A percentile compares a stretch with the other conserved stretches of the same genome.
Evolutionary conservation across 1,140 invertebrate species (phyloP).

Genomic region (Arctopsyche grandis): DNA sequence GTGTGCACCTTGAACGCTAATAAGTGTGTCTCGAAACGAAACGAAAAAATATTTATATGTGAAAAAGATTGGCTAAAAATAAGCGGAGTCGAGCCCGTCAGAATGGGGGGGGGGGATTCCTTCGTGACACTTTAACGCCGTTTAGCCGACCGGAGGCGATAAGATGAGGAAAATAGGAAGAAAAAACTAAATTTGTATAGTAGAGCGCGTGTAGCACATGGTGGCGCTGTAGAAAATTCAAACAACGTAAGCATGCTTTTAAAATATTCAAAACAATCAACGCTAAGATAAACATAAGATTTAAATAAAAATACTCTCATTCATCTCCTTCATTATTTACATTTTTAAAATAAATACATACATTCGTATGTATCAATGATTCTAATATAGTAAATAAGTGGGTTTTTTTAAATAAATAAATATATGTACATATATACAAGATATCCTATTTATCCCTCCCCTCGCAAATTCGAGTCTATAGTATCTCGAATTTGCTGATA

Average conservation of each 20-base stretch:
- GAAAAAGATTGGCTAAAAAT: slow-evolving; percentile 15
- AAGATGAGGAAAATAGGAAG: neutral
- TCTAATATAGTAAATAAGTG: no score
- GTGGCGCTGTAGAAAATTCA: neutral
- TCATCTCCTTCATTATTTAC: no score
- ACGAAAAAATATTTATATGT: neutral
- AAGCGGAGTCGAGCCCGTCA: neutral
- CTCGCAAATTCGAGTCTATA: no score
- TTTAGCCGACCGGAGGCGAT: neutral
- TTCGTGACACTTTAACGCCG: slow-evolving; percentile 16
- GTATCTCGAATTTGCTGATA: no score
- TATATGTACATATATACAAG: no score
- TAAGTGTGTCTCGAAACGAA: neutral
- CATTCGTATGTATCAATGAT: no score
- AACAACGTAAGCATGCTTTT: no score
- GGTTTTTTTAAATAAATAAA: no score
- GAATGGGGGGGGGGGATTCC: neutral
- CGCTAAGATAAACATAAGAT: neutral
- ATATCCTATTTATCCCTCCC: no score
- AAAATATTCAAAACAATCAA: neutral
- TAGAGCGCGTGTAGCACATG: no score
- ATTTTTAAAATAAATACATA: no score
- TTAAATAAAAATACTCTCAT: no score
- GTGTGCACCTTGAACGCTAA: neutral
- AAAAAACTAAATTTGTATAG: neutral